Evolutionary conservation across 2,888 invertebrate genomes (phyloP).

Genomic region (Phorcus lineatus): DNA sequence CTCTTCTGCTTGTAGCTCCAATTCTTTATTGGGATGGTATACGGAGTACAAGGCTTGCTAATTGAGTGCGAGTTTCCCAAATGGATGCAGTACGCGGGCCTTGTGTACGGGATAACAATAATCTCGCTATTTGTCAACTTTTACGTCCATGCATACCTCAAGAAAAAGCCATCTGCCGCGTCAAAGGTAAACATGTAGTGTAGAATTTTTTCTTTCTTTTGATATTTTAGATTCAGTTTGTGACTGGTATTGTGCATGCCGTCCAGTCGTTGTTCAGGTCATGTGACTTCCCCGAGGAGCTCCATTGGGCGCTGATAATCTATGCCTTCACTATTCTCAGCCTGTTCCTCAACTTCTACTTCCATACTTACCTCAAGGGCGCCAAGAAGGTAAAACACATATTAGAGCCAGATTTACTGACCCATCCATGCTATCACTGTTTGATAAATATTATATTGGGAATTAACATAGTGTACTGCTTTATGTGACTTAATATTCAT

Average conservation of each 20-base stretch:
- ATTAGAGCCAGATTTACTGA: too few species aligned
- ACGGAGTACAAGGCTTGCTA: constrained; percentile 65
- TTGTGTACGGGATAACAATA: constrained; percentile 94
- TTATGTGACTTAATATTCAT: too few species aligned
- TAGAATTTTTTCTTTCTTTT: constrained; percentile 38
- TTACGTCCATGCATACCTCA: constrained; percentile 88
- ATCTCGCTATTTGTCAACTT: constrained; percentile 95
- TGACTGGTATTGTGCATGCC: constrained; percentile 90
- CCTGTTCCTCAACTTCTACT: constrained; percentile 76
- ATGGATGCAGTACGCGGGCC: constrained; percentile 68
- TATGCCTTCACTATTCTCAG: constrained; percentile 72
- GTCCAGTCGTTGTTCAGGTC: constrained; percentile 86
- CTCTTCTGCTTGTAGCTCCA: constrained; percentile 66
- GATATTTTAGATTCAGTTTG: constrained; percentile 86
- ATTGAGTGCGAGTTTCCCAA: constrained; percentile 66
- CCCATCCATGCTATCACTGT: too few species aligned
- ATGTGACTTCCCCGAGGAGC: constrained; percentile 87
- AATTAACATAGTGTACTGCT: too few species aligned
- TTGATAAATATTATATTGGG: too few species aligned
- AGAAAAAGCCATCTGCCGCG: constrained; percentile 39
- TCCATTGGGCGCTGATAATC: constrained; percentile 74
- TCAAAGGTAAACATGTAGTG: constrained; percentile 24
- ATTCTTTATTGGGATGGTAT: constrained; percentile 74
- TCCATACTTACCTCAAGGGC: constrained; percentile 72
- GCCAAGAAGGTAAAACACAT: constrained; percentile 42